Evolutionary conservation across 2,113 vertebrate genomes (phyloP), one percentile per base, ranked within the genome.

Genomic region (Gadus macrocephalus): DNA sequence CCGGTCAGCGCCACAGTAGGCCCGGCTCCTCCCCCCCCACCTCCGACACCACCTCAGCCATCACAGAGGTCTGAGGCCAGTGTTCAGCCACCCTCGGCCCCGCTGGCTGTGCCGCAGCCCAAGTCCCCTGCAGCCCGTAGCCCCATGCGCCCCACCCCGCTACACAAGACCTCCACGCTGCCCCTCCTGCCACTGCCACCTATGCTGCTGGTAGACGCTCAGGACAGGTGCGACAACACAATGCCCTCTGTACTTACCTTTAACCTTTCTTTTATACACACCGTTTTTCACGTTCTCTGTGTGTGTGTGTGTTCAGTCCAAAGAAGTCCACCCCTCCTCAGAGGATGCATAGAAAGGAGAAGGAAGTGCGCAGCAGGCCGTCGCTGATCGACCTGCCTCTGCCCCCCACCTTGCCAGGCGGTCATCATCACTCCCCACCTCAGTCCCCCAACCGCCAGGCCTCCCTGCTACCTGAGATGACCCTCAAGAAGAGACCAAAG

Each of bases 401-500:
- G 28, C 97, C 97, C 14, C 97, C 97, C 20, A 93, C 95, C 70
- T 91, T 98, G 60, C 77, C 88, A 11, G 96, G 97, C 64, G 93
- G 90, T 25, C 95, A 98, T 25, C 95, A 98, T 79, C 89, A 92
- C 0, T 98, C 96, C 62, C 96, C 97, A 3, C 96, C 96, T 0
- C 95, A 95, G 78, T 97, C 94, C 68, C 94, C 95, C 15, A 91
- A 95, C 79, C 93, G 93, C 84, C 96, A 94, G 86, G 87, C 91
- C 74, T 86, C 89, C 49, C 91, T 92, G 69, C 93, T 93, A 76
- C 92, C 95, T 88, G 94, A 93, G 78, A 85, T 92, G 71, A 80
- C 91, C 28, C 94, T 94, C 80, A 98, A 96, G 91, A 99, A 98
- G 92, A 96, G 97, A 96, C 97, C 97, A 96, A 98, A 98, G 96